Evolutionary conservation across 2,888 invertebrate species (phyloP).

Genomic region (Rhagonycha lutea): DNA sequence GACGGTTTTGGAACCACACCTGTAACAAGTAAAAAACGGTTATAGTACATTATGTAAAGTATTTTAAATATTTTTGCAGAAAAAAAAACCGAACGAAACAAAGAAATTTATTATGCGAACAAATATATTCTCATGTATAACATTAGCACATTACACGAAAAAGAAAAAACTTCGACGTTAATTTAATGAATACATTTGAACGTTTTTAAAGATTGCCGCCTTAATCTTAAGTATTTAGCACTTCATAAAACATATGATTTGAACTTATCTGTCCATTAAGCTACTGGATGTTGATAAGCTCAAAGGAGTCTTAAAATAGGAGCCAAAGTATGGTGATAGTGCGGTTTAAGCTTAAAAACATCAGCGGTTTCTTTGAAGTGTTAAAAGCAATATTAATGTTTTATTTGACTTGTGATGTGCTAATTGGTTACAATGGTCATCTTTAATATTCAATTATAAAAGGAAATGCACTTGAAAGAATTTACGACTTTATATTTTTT

Average conservation of each 20-base stretch:
- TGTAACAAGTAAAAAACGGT: conserved; percentile 52
- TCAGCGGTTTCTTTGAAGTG: conserved; percentile 40
- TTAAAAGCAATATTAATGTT: conserved; percentile 53
- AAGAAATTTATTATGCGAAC: not conserved
- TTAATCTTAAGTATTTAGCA: conserved; percentile 51
- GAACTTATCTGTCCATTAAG: conserved; percentile 53
- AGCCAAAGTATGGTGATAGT: conserved; percentile 39
- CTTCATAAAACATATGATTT: conserved; percentile 53
- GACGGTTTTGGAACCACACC: conserved; percentile 97
- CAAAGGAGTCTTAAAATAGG: conserved; percentile 35
- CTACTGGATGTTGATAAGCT: conserved; percentile 39
- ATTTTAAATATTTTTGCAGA: not conserved
- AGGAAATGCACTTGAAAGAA: conserved; percentile 15
- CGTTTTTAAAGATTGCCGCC: conserved; percentile 35
- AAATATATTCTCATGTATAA: not conserved
- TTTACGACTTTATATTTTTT: conserved; percentile 4
- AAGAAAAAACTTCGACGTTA: not conserved
- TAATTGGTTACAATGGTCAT: conserved; percentile 43
- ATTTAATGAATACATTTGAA: conserved; percentile 9
- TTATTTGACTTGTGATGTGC: conserved; percentile 49
- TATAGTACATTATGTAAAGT: not conserved
- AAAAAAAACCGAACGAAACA: not conserved
- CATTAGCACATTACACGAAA: not conserved
- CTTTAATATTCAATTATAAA: conserved; percentile 30
- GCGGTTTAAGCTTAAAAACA: conserved; percentile 34